Evolutionary conservation across 2,113 vertebrate species (phyloP).

Genomic region (Stigmatopora argus): DNA sequence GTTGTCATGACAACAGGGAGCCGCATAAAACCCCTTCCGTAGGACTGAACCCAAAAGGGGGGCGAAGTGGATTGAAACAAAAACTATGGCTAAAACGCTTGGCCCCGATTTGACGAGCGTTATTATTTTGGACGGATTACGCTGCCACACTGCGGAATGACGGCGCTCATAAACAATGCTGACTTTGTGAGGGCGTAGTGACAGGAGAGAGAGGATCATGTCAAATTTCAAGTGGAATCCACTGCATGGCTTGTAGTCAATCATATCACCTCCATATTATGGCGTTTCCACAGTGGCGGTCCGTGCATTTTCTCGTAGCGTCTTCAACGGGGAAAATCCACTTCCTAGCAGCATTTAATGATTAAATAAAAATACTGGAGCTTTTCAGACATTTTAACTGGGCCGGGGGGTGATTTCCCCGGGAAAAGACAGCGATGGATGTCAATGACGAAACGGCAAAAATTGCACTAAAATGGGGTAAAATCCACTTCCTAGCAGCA

Average conservation of each 20-base stretch:
- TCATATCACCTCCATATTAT: background rate
- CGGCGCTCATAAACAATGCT: conserved; percentile 5
- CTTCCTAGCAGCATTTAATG: too few relatives aligned
- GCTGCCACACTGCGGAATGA: conserved; percentile 11
- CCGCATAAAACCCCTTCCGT: background rate
- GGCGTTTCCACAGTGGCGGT: background rate
- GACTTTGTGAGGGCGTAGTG: conserved; percentile 11
- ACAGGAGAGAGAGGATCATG: conserved; percentile 10
- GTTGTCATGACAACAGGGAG: background rate
- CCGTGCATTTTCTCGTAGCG: too few relatives aligned
- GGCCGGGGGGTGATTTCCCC: too few relatives aligned
- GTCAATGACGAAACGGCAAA: too few relatives aligned
- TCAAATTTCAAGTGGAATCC: conserved; percentile 16
- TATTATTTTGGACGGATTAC: conserved; percentile 17
- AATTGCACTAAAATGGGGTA: too few relatives aligned
- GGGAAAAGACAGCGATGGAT: too few relatives aligned
- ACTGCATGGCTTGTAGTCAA: conserved; percentile 8
- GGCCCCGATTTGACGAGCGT: conserved; percentile 2
- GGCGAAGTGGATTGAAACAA: background rate
- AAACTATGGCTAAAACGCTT: background rate
- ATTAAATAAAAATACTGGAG: too few relatives aligned
- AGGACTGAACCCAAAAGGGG: background rate
- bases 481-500: too few relatives aligned
- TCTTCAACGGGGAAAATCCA: too few relatives aligned
- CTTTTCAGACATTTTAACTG: too few relatives aligned